phyloP scores from a whole-genome alignment of 2,888 invertebrate genomes.

The Octodonta nipae region DNA sequence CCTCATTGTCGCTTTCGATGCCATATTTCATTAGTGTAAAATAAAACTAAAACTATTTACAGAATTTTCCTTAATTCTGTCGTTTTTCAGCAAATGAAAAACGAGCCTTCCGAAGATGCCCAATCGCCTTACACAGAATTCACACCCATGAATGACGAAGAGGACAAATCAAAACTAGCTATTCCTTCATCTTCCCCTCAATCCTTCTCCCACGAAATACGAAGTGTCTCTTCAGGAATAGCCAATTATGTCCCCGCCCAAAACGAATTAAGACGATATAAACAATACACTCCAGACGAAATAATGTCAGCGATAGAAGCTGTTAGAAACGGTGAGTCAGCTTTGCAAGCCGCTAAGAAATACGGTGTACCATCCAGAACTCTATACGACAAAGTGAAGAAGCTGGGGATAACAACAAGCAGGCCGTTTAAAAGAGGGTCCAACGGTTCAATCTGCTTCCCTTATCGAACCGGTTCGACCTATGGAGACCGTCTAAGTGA shows the following conservation, averaged over 20 bases:
- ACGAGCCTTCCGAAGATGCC: slow-evolving; percentile 58
- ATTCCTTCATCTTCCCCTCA: slow-evolving; percentile 46
- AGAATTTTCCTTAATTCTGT: too few relatives aligned
- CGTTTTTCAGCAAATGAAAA: slow-evolving; percentile 43
- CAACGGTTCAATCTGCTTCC: slow-evolving; percentile 48
- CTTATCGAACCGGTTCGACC: slow-evolving; percentile 49
- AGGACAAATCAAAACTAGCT: slow-evolving; percentile 38
- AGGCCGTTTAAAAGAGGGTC: slow-evolving; percentile 58
- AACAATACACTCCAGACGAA: slow-evolving; percentile 78
- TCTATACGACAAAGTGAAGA: slow-evolving; percentile 84
- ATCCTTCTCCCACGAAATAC: slow-evolving; percentile 46
- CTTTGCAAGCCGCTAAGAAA: slow-evolving; percentile 74
- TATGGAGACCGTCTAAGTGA: slow-evolving; percentile 35
- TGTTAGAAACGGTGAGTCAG: slow-evolving; percentile 77
- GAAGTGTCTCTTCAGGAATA: slow-evolving; percentile 38
- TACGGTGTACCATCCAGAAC: slow-evolving; percentile 81
- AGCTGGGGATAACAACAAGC: slow-evolving; percentile 71
- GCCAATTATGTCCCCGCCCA: slow-evolving; percentile 62
- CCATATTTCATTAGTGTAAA: too few relatives aligned
- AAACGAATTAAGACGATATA: slow-evolving; percentile 87
- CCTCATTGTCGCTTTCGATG: too few relatives aligned
- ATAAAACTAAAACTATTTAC: too few relatives aligned
- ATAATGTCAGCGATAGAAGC: slow-evolving; percentile 79
- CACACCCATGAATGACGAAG: slow-evolving; percentile 55
- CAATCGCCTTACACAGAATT: slow-evolving; percentile 64